A percentile compares a stretch with the other conserved stretches of the same genome.
phyloP scores from a whole-genome alignment of 2,113 vertebrate species.

The Nothocercus julius region DNA sequence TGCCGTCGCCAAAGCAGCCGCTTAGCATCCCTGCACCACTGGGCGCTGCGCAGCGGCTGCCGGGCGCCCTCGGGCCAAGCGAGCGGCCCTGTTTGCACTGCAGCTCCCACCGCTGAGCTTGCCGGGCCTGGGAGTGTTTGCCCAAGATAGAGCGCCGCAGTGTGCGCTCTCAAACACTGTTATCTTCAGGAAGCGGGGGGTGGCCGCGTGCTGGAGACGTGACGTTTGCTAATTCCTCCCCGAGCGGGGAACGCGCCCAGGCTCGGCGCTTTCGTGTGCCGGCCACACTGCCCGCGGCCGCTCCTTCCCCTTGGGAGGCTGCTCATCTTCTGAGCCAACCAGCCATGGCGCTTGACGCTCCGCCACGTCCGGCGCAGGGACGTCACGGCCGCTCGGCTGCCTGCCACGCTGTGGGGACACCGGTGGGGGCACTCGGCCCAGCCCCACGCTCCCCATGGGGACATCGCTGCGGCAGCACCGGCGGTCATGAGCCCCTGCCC shows the following conservation, averaged over 20 bases:
- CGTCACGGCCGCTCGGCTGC: neutral
- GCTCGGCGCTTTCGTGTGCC: neutral
- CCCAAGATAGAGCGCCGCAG: neutral
- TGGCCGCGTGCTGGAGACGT: neutral
- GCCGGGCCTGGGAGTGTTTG: neutral
- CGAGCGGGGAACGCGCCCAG: neutral
- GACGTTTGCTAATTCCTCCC: neutral
- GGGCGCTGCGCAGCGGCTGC: neutral
- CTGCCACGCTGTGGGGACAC: accelerated
- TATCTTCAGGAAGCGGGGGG: conserved; percentile 15
- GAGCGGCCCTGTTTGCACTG: accelerated
- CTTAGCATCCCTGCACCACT: too few relatives aligned
- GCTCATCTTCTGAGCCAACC: conserved; percentile 38
- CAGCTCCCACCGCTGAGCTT: neutral
- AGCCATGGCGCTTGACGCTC: neutral
- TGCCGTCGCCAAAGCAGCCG: too few relatives aligned
- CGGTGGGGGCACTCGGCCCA: accelerated
- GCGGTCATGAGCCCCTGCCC: neutral
- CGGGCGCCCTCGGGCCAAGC: neutral
- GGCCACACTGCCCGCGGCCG: accelerated
- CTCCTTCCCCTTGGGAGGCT: neutral
- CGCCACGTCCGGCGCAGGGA: conserved; percentile 25
- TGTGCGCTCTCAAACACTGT: neutral
- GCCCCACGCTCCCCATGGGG: neutral
- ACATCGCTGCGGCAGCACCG: neutral